These are phyloP conservation scores for Myopa tessellatipennis DNA, from an alignment of 2,888 invertebrate species.

Conservation along the genomic window DNA sequence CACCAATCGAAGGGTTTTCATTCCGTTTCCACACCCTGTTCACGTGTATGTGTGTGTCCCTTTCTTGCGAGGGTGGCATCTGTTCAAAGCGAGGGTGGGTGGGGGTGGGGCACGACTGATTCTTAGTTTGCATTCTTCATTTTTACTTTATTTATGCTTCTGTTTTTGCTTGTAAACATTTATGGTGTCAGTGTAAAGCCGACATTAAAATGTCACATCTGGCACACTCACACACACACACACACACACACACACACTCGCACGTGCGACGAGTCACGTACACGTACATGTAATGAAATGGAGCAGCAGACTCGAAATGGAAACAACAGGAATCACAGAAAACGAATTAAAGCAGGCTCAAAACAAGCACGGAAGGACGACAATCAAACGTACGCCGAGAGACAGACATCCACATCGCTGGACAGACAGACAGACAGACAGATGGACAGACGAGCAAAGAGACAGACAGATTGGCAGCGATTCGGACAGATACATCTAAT, in stretches of 20 bases:
- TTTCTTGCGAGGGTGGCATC: background rate
- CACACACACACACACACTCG: background rate
- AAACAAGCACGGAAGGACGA: background rate
- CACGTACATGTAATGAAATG: conserved; percentile 17
- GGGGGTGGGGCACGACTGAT: background rate
- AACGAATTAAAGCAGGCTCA: background rate
- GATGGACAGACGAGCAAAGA: background rate
- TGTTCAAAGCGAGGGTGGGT: background rate
- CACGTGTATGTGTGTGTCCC: background rate
- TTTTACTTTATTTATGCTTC: background rate
- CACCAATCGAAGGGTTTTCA: background rate
- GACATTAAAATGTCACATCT: conserved; percentile 28
- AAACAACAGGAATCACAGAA: background rate
- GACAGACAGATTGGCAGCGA: background rate
- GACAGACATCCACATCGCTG: background rate
- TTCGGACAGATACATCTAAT: background rate
- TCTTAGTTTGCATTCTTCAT: background rate
- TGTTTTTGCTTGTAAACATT: conserved; percentile 32
- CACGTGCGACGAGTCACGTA: conserved; percentile 8
- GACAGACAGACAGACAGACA: background rate
- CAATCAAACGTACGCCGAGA: background rate
- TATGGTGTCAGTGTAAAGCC: conserved; percentile 26
- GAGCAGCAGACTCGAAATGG: background rate
- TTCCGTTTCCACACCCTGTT: background rate
- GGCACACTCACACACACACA: conserved; percentile 3